A percentile compares a stretch with the other conserved stretches of the same genome.
Evolutionary conservation across 2,888 invertebrate species (phyloP).

Genomic region (Syritta pipiens): DNA sequence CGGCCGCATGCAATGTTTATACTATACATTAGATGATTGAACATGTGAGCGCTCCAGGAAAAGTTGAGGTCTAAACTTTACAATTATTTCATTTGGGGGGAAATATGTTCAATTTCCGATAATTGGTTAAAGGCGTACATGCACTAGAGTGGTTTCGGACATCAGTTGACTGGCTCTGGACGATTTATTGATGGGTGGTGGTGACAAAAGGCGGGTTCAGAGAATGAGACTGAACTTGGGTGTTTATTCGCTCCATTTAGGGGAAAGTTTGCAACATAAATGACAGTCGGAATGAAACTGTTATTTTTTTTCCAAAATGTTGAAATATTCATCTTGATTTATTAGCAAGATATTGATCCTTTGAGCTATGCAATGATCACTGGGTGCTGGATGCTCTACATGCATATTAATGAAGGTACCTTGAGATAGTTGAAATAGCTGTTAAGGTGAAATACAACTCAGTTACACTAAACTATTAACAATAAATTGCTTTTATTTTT

Average conservation of each 20-base stretch:
- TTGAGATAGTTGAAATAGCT: too few species aligned
- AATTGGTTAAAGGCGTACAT: constrained; percentile 32
- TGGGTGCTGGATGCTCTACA: too few species aligned
- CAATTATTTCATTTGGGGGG: constrained; percentile 35
- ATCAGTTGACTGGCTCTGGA: constrained; percentile 20
- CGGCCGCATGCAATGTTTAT: constrained; percentile 24
- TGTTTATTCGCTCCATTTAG: constrained; percentile 32
- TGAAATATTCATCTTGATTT: too few species aligned
- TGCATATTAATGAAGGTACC: too few species aligned
- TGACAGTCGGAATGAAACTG: constrained; percentile 7
- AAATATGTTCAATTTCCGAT: constrained; percentile 43
- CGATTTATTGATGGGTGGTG: not conserved
- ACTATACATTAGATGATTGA: constrained; percentile 26
- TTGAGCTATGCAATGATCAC: too few species aligned
- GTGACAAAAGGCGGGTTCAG: not conserved
- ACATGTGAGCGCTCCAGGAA: not conserved
- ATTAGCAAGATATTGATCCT: too few species aligned
- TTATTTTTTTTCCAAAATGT: too few species aligned
- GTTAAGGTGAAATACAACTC: too few species aligned
- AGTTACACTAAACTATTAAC: too few species aligned
- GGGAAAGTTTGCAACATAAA: constrained; percentile 20
- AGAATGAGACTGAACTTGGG: constrained; percentile 23
- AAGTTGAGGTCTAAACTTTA: constrained; percentile 26
- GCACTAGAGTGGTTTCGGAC: constrained; percentile 4
- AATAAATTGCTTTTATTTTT: too few species aligned